Evolutionary conservation across 2,888 invertebrate species (phyloP), one percentile per base, ranked within the genome.

Genomic region (Xestia sexstrigata): DNA sequence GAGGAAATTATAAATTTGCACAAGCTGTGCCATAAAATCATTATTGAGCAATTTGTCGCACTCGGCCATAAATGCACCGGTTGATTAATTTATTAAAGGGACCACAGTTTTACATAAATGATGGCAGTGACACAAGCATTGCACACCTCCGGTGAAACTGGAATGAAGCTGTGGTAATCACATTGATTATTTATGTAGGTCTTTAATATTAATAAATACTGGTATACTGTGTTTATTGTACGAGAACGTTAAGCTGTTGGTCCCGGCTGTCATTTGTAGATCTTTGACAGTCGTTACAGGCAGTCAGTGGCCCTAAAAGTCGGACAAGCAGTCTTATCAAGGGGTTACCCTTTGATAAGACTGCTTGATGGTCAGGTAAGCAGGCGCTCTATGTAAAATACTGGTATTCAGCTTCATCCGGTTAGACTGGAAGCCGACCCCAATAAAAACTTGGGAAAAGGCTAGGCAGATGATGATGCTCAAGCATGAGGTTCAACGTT

Each of bases 41-140:
- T 95, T 94, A 93, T 89, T 90, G 92, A 90, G 88, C 93, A 93
- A 95, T 95, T 94, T 93, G 93, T 93, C 86, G 91, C 92, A 91
- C 90, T 92, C 88, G 91, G 82, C 91, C 91, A 90, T 93, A 92
- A 93, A 94, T 93, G 92, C 92, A 91, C 91, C 89, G 84, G 87
- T 92, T 94, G 93, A 95, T 95, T 94, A 94, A 95, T 95, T 94
- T 94, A 94, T 94, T 93, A 92, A 91, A 85, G 89, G 85, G 89
- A 93, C 94, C 94, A 90, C 93, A 93, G 90, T 89, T 91, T 89
- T 91, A 91, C 90, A 89, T 91, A 93, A 93, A 93, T 92, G 92
- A 93, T 93, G 89, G 89, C 82, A 70, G 69, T 83, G 66, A 81
- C 82, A 81, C 80, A 73, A 68, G 72, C 72, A 62, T 83, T 80